Conservation (phyloP, 2,797 vertebrate species). For the Enteromius radiatus region DNA sequence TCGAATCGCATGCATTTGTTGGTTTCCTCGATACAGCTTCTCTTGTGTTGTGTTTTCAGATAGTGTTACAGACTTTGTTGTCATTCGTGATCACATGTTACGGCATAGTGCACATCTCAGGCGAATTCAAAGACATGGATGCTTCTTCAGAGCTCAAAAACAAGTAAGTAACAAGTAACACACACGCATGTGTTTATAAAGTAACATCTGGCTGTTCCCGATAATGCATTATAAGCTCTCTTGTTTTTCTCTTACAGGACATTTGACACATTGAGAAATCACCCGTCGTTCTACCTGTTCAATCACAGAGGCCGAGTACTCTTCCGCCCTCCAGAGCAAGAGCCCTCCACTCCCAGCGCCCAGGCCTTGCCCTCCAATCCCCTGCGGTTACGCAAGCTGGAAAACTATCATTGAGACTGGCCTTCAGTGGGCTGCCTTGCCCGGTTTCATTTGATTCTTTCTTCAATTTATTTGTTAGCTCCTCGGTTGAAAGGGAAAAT, state of each 20-base stretch:
- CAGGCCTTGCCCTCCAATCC: slow-evolving; percentile 87
- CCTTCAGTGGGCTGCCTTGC: slow-evolving; percentile 63
- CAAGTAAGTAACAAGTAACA: slow-evolving; percentile 81
- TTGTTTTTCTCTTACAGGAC: slow-evolving; percentile 81
- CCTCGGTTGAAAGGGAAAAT: slow-evolving; percentile 78
- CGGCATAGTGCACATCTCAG: slow-evolving; percentile 96
- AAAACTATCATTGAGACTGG: slow-evolving; percentile 92
- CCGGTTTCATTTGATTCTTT: slow-evolving; percentile 57
- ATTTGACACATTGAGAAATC: slow-evolving; percentile 97
- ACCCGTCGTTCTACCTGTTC: slow-evolving; percentile 98
- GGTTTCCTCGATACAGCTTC: not conserved
- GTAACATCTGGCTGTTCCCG: not conserved
- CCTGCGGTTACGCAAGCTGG: slow-evolving; percentile 92
- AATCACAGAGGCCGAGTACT: slow-evolving; percentile 94
- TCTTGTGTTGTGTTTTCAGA: slow-evolving; percentile 76
- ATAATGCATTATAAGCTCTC: not conserved
- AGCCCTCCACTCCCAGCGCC: slow-evolving; percentile 80
- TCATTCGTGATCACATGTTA: slow-evolving; percentile 96
- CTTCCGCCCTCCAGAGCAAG: slow-evolving; percentile 85
- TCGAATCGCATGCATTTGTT: not conserved
- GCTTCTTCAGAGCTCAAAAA: slow-evolving; percentile 97
- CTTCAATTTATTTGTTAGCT: slow-evolving; percentile 73
- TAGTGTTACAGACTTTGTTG: slow-evolving; percentile 94
- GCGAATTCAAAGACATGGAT: slow-evolving; percentile 99
- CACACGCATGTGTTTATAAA: not conserved